These are phyloP conservation scores for Liopterus haemorrhoidalis DNA, from an alignment of 2,888 invertebrate species.

Conservation along the genomic window DNA sequence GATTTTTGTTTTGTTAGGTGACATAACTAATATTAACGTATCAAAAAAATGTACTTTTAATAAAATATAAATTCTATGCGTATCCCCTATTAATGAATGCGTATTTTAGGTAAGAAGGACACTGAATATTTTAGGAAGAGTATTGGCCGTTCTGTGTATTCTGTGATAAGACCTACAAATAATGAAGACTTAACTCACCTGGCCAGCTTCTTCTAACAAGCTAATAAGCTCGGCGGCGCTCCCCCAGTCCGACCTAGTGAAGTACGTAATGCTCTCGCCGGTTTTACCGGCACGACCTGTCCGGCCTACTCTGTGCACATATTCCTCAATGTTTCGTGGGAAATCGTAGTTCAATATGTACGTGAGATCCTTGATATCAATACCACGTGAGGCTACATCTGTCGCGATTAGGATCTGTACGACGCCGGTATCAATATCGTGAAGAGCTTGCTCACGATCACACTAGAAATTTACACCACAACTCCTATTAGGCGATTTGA, in stretches of 20 bases:
- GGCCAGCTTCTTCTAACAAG: slow-evolving; percentile 81
- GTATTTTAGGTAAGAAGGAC: too few species aligned
- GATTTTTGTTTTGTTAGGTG: too few species aligned
- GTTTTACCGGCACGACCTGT: slow-evolving; percentile 87
- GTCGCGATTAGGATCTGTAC: slow-evolving; percentile 86
- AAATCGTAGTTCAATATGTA: slow-evolving; percentile 96
- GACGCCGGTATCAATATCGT: slow-evolving; percentile 71
- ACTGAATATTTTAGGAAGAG: too few species aligned
- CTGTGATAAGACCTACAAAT: too few species aligned
- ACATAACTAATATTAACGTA: too few species aligned
- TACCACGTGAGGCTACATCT: slow-evolving; percentile 90
- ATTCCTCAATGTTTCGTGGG: slow-evolving; percentile 90
- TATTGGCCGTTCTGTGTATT: too few species aligned
- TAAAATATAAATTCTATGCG: too few species aligned
- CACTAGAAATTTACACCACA: too few species aligned
- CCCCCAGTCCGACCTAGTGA: slow-evolving; percentile 76
- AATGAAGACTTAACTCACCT: too few species aligned
- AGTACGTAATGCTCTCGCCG: slow-evolving; percentile 76
- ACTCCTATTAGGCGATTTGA: too few species aligned
- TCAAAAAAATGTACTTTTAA: too few species aligned
- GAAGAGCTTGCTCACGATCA: slow-evolving; percentile 75
- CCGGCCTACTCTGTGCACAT: slow-evolving; percentile 92
- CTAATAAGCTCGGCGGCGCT: slow-evolving; percentile 74
- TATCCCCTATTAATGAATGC: too few species aligned
- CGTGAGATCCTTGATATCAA: slow-evolving; percentile 85